A percentile compares a stretch with the other conserved stretches of the same genome.
phyloP scores from a whole-genome alignment of 2,888 invertebrate species.

The Carabus problematicus region DNA sequence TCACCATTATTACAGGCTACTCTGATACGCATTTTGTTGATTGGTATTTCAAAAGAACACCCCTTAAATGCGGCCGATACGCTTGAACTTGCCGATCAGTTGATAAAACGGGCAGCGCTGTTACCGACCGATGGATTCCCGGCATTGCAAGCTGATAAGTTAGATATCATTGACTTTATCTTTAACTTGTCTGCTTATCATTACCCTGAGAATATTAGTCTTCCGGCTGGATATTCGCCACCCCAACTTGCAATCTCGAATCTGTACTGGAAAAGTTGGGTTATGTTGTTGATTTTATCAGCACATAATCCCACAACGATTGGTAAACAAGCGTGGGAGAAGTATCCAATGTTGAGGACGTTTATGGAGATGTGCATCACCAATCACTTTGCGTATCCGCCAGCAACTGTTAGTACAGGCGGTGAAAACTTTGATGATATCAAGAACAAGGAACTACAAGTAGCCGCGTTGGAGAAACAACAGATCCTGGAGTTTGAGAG shows the following conservation, averaged over 20 bases:
- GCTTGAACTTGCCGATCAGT: constrained; percentile 84
- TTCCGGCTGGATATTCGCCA: constrained; percentile 84
- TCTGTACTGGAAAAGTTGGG: constrained; percentile 95
- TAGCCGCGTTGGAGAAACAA: constrained; percentile 75
- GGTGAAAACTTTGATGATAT: constrained; percentile 67
- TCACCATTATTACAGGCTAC: constrained; percentile 88
- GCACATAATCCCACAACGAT: constrained; percentile 92
- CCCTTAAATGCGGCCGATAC: constrained; percentile 83
- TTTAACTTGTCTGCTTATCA: constrained; percentile 91
- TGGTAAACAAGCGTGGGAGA: constrained; percentile 86
- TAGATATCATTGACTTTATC: constrained; percentile 87
- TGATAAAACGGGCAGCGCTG: constrained; percentile 84
- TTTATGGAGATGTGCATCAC: constrained; percentile 98
- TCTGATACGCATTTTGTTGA: constrained; percentile 79
- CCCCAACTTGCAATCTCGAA: constrained; percentile 91
- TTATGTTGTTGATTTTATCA: constrained; percentile 82
- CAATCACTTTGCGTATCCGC: constrained; percentile 77
- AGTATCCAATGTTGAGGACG: constrained; percentile 88
- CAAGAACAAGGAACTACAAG: constrained; percentile 71
- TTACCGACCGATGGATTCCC: constrained; percentile 76
- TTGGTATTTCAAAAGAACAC: constrained; percentile 78
- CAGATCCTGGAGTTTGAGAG: constrained; percentile 88
- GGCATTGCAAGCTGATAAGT: constrained; percentile 77
- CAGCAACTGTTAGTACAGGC: constrained; percentile 67
- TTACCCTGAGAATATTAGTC: constrained; percentile 89